phyloP scores from a whole-genome alignment of 1,140 invertebrate species.

The Drosophila obscura region DNA sequence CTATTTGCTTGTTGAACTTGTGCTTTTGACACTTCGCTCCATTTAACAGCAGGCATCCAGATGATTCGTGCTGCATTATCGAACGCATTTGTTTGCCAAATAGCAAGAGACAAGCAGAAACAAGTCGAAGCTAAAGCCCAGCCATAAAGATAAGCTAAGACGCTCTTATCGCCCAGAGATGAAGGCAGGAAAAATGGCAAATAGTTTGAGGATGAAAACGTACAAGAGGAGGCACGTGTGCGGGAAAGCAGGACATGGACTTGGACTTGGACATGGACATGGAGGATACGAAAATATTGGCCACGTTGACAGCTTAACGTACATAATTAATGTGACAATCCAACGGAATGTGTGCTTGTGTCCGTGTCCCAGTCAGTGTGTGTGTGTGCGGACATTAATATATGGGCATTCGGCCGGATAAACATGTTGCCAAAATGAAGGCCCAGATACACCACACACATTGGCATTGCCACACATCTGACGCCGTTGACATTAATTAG shows the following conservation, averaged over 20 bases:
- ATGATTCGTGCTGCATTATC: slow-evolving; percentile 70
- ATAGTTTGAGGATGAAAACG: slow-evolving; percentile 35
- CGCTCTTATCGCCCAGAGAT: slow-evolving; percentile 61
- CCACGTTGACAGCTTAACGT: slow-evolving; percentile 79
- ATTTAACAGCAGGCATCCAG: slow-evolving; percentile 52
- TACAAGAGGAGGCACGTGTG: slow-evolving; percentile 10
- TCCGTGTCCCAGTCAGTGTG: slow-evolving; percentile 26
- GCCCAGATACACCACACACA: background rate
- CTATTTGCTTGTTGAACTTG: slow-evolving; percentile 56
- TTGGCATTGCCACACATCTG: slow-evolving; percentile 22
- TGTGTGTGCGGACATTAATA: slow-evolving; percentile 47
- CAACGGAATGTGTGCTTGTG: slow-evolving; percentile 49
- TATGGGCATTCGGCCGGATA: slow-evolving; percentile 70
- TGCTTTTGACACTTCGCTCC: slow-evolving; percentile 52
- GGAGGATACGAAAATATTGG: slow-evolving; percentile 68
- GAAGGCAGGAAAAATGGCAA: slow-evolving; percentile 65
- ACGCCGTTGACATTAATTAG: slow-evolving; percentile 70
- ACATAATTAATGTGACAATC: slow-evolving; percentile 80
- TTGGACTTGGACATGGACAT: slow-evolving; percentile 10
- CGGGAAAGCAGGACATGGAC: slow-evolving; percentile 17
- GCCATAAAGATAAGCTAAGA: slow-evolving; percentile 69
- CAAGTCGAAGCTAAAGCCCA: slow-evolving; percentile 15
- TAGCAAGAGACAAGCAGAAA: slow-evolving; percentile 38
- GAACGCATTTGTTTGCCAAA: slow-evolving; percentile 75
- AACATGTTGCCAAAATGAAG: slow-evolving; percentile 75